These are phyloP conservation scores for Dolichotis patagonum DNA, from an alignment of 2,113 vertebrate genomes.

Conservation along the genomic window DNA sequence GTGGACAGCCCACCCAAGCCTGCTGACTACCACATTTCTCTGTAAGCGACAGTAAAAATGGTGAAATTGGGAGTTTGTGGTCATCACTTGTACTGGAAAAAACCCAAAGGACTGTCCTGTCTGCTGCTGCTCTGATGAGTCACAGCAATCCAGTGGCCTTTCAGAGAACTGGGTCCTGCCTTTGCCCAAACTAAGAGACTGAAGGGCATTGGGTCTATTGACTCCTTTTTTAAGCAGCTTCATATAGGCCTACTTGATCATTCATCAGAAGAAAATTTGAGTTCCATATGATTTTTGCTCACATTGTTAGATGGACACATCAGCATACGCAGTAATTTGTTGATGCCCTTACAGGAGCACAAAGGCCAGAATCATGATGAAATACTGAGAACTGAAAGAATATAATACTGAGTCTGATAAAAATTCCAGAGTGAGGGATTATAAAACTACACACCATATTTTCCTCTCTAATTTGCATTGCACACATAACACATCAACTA, in stretches of 20 bases:
- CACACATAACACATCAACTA: not conserved
- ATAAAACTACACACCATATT: not conserved
- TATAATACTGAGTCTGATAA: not conserved
- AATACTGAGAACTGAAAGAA: not conserved
- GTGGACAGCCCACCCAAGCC: not conserved
- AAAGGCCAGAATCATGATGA: not conserved
- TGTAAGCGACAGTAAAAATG: slow-evolving; percentile 5
- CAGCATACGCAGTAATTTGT: too few species aligned
- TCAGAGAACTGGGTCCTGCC: not conserved
- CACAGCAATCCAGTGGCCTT: not conserved
- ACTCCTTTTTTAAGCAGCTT: not conserved
- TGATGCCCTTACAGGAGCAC: not conserved
- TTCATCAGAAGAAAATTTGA: not conserved
- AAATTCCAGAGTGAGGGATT: not conserved
- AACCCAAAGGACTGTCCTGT: not conserved
- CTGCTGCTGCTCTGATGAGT: not conserved
- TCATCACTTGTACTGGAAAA: not conserved
- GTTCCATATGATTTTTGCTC: not conserved
- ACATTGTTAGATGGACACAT: not conserved
- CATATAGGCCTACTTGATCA: not conserved
- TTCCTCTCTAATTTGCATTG: not conserved
- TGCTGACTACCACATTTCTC: not conserved
- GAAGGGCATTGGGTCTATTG: not conserved
- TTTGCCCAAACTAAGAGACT: not conserved
- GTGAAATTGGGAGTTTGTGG: not conserved